phyloP scores from a whole-genome alignment of 30 jellyfish, hydroid and myxozoan species.

The Turritopsis rubra region DNA sequence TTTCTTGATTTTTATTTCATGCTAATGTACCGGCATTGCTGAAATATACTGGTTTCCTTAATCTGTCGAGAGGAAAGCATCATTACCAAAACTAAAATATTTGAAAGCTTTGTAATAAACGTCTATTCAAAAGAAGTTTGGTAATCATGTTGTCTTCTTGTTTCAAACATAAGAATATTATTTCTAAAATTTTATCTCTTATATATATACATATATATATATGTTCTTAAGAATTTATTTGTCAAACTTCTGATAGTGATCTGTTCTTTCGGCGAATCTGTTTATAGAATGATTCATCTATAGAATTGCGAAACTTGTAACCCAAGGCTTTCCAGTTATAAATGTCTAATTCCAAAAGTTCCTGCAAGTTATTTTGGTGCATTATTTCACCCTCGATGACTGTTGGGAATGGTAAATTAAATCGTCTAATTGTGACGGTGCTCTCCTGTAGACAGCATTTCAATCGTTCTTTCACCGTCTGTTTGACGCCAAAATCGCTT shows the following conservation, averaged over 20 bases:
- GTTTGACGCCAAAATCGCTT: constrained; percentile 7
- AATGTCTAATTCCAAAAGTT: constrained; percentile 3
- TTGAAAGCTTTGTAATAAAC: neutral
- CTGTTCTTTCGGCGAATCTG: constrained; percentile 15
- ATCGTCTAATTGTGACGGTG: neutral
- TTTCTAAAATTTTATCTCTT: too few species aligned
- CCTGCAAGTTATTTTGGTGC: constrained; percentile 2
- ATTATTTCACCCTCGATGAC: neutral
- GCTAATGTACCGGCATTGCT: neutral
- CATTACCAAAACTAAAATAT: neutral
- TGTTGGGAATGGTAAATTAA: constrained; percentile 4
- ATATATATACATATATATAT: neutral
- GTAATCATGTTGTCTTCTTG: neutral
- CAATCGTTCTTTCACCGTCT: neutral
- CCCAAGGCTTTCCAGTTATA: constrained; percentile 15
- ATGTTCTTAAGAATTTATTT: neutral
- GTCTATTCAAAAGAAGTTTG: neutral
- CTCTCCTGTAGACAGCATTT: neutral
- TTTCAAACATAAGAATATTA: neutral
- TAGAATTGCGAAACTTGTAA: constrained; percentile 2
- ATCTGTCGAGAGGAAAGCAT: neutral
- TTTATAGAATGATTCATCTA: constrained; percentile 22
- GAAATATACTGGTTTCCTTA: neutral
- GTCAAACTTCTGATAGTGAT: constrained; percentile 14
- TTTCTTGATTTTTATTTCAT: neutral